Conservation (phyloP, 2,113 vertebrate genomes). For the Ceyx melanurus region DNA sequence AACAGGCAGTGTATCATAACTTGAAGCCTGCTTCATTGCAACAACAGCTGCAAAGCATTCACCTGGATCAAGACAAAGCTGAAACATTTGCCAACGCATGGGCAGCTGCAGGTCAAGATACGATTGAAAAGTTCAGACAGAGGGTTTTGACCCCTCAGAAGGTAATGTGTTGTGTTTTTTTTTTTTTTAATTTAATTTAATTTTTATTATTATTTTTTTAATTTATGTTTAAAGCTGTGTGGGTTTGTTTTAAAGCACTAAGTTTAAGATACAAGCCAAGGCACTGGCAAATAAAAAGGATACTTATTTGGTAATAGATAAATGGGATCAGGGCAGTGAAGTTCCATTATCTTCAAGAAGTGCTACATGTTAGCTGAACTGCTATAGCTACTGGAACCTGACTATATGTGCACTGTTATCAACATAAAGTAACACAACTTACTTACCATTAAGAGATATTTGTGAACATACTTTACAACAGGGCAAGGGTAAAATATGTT, state of each 20-base stretch:
- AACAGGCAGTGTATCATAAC: constrained; percentile 91
- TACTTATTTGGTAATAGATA: not conserved
- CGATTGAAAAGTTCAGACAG: constrained; percentile 88
- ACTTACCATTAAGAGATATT: not conserved
- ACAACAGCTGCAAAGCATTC: constrained; percentile 87
- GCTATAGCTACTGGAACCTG: not conserved
- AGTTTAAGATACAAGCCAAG: not conserved
- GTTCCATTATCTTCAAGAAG: not conserved
- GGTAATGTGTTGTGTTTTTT: constrained; percentile 69
- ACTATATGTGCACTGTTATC: not conserved
- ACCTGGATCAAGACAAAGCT: constrained; percentile 82
- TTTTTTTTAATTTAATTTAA: not conserved
- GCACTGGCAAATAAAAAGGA: not conserved
- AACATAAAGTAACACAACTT: not conserved
- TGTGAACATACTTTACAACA: not conserved
- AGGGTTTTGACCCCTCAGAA: constrained; percentile 88
- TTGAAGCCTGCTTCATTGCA: constrained; percentile 85
- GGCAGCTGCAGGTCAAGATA: constrained; percentile 85
- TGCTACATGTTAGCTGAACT: not conserved
- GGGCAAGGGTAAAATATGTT: not conserved
- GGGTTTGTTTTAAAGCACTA: not conserved
- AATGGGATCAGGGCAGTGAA: accelerated
- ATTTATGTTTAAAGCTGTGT: not conserved
- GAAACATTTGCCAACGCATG: constrained; percentile 86
- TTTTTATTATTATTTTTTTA: not conserved